Evolutionary conservation across 2,797 vertebrate species (phyloP).

Genomic region (Steatocranus sp.): DNA sequence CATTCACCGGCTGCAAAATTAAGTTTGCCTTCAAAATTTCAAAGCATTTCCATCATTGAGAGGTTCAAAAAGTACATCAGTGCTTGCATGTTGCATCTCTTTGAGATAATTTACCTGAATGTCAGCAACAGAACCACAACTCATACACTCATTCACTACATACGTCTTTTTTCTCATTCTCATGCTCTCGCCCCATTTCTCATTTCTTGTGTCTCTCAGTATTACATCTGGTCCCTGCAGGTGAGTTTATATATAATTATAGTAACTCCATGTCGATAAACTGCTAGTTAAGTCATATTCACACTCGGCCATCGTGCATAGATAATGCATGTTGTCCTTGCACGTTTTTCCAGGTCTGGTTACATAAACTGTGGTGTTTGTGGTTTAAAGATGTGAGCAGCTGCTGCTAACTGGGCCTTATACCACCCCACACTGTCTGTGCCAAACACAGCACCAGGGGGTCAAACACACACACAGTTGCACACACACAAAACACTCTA

Average conservation of each 20-base stretch:
- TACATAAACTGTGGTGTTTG: slow-evolving; percentile 38
- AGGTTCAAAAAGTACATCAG: neutral
- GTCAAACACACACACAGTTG: neutral
- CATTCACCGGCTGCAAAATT: neutral
- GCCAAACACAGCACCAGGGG: slow-evolving; percentile 24
- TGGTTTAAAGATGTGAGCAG: slow-evolving; percentile 30
- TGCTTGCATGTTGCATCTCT: neutral
- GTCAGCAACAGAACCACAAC: accelerated
- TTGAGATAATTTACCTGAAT: neutral
- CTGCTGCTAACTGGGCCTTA: slow-evolving; percentile 39
- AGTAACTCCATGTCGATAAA: neutral
- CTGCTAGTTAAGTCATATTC: neutral
- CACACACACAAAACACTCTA: neutral
- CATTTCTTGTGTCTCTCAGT: neutral
- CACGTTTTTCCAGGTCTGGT: slow-evolving; percentile 21
- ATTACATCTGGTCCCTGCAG: neutral
- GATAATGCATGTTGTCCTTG: neutral
- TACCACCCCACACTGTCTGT: slow-evolving; percentile 13
- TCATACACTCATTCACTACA: neutral
- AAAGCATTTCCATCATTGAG: neutral
- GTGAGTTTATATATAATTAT: neutral
- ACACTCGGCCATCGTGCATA: neutral
- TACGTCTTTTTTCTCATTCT: neutral
- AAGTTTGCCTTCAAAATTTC: neutral
- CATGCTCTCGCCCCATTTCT: accelerated